Evolutionary conservation across 2,797 vertebrate genomes (phyloP).

Genomic region (Lutjanus argentimaculatus): DNA sequence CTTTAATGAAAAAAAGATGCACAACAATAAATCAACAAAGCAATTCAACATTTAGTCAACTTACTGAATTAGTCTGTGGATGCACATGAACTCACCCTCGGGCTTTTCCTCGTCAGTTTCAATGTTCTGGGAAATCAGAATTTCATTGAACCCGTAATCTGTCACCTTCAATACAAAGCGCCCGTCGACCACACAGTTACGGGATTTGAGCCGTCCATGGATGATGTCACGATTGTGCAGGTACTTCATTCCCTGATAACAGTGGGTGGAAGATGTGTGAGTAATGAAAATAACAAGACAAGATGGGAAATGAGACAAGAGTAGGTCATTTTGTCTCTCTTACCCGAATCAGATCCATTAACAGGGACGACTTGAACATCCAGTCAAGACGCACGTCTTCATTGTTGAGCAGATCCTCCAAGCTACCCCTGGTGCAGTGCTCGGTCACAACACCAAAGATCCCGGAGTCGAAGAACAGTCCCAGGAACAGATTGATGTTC

Average conservation of each 20-base stretch:
- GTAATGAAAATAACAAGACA: background rate
- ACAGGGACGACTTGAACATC: conserved; percentile 98
- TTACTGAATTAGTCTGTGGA: background rate
- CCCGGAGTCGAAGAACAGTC: conserved; percentile 91
- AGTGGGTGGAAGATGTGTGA: conserved; percentile 8
- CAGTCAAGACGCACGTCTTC: conserved; percentile 96
- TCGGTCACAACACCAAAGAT: conserved; percentile 92
- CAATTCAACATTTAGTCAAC: background rate
- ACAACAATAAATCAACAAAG: background rate
- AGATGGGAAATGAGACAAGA: background rate
- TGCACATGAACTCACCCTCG: conserved; percentile 82
- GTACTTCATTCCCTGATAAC: conserved; percentile 91
- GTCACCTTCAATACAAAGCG: conserved; percentile 96
- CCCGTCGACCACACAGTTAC: conserved; percentile 96
- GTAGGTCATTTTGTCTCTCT: background rate
- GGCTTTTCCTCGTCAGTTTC: conserved; percentile 68
- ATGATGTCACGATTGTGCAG: conserved; percentile 90
- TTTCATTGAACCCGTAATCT: conserved; percentile 91
- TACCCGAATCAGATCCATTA: conserved; percentile 95
- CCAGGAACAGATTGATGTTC: conserved; percentile 93
- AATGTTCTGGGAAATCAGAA: conserved; percentile 86
- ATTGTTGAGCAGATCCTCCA: conserved; percentile 92
- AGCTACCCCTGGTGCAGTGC: conserved; percentile 92
- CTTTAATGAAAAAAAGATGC: conserved; percentile 69
- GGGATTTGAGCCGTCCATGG: conserved; percentile 94